Conservation (phyloP, 2,888 invertebrate genomes). For the Pristionchus mayeri region DNA sequence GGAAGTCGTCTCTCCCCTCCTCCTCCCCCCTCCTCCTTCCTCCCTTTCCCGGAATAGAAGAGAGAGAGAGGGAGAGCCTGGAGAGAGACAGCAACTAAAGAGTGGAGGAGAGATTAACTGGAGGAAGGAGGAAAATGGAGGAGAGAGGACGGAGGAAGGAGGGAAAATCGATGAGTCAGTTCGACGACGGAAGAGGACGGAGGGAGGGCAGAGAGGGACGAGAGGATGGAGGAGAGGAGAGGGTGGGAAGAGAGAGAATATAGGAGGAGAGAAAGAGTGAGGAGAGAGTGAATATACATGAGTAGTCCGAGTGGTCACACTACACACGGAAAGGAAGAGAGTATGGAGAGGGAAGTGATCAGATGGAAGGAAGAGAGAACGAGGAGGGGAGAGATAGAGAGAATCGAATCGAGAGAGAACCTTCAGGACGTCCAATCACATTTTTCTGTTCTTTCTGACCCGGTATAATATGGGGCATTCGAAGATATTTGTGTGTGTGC, state of each 20-base stretch:
- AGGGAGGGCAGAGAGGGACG: not conserved
- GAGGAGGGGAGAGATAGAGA: not conserved
- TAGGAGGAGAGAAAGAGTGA: not conserved
- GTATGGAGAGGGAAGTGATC: not conserved
- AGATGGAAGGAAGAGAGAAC: not conserved
- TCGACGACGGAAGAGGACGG: not conserved
- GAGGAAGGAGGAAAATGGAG: not conserved
- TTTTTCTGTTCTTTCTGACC: too few species aligned
- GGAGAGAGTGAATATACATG: conserved; percentile 17
- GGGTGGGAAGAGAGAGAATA: too few species aligned
- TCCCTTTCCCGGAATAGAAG: conserved; percentile 32
- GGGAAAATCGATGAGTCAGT: conserved; percentile 45
- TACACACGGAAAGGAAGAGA: not conserved
- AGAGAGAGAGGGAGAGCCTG: not conserved
- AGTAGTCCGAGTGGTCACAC: conserved; percentile 33
- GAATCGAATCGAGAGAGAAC: too few species aligned
- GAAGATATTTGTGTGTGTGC: too few species aligned
- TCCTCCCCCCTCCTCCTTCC: not conserved
- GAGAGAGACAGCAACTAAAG: conserved; percentile 9
- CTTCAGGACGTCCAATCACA: too few species aligned
- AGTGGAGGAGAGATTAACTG: not conserved
- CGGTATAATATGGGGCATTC: too few species aligned
- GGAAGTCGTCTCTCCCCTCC: conserved; percentile 1
- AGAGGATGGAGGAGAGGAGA: not conserved
- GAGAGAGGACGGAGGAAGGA: not conserved